Conservation (phyloP, 2,797 vertebrate species). For the Gymnothorax reevesii region DNA sequence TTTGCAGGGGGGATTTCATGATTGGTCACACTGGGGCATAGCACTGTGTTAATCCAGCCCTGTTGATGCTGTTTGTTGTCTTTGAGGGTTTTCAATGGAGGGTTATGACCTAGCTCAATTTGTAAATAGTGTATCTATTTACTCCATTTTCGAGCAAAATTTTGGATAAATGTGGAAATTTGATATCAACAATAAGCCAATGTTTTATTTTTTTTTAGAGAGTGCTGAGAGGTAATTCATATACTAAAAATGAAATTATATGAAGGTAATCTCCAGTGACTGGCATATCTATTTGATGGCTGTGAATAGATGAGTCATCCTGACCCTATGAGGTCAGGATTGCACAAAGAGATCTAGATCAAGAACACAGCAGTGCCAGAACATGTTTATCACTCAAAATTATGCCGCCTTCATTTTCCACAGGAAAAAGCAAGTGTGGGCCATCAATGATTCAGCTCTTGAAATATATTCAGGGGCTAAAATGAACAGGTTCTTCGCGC, state of each 20-base stretch:
- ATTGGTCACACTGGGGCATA: too few species aligned
- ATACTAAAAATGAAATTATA: not conserved
- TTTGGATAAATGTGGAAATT: too few species aligned
- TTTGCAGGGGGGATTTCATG: too few species aligned
- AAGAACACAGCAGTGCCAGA: not conserved
- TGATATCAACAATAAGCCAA: not conserved
- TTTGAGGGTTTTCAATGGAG: too few species aligned
- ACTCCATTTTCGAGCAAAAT: not conserved
- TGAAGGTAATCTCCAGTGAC: not conserved
- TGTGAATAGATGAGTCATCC: not conserved
- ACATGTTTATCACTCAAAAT: not conserved
- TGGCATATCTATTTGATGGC: not conserved
- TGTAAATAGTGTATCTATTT: not conserved
- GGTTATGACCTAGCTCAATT: not conserved
- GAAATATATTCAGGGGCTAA: not conserved
- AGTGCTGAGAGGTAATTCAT: not conserved
- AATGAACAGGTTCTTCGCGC: not conserved
- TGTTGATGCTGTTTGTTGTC: too few species aligned
- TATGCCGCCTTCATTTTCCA: not conserved
- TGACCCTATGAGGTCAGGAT: slow-evolving; percentile 9
- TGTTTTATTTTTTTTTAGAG: not conserved
- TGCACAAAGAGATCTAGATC: not conserved
- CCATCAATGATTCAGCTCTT: not conserved
- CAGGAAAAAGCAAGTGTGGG: not conserved
- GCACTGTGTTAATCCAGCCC: too few species aligned